Percentiles rank a stretch among this genome's conserved stretches.
phyloP scores from a whole-genome alignment of 2,113 vertebrate species.

The Vombatus ursinus region DNA sequence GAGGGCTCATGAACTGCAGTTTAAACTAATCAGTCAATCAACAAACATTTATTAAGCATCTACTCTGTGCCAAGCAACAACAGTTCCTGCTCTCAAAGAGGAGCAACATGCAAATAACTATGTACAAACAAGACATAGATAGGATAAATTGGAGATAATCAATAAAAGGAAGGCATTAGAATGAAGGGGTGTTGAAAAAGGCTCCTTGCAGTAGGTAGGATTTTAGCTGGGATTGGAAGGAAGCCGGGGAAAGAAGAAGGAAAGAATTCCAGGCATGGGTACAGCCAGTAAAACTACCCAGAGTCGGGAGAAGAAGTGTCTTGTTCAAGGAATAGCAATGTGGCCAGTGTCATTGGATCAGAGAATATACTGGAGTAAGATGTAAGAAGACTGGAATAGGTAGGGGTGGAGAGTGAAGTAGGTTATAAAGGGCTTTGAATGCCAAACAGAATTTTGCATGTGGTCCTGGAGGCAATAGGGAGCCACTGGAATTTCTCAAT shows the following conservation, averaged over 20 bases:
- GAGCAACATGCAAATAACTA: not conserved
- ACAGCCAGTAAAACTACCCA: not conserved
- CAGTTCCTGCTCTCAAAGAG: not conserved
- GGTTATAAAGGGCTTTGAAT: not conserved
- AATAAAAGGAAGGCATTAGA: not conserved
- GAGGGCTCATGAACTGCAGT: not conserved
- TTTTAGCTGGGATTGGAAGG: not conserved
- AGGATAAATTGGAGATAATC: not conserved
- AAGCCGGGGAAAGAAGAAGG: not conserved
- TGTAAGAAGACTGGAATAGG: not conserved
- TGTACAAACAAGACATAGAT: not conserved
- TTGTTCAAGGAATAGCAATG: not conserved
- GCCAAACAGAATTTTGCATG: not conserved
- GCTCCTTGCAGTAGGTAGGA: not conserved
- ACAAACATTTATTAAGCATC: not conserved
- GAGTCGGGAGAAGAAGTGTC: not conserved
- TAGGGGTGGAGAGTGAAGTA: not conserved
- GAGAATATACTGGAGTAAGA: not conserved
- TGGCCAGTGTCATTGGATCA: not conserved
- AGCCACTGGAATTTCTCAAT: not conserved
- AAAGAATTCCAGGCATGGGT: not conserved
- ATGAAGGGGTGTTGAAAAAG: not conserved
- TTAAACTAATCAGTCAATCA: not conserved
- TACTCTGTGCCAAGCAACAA: not conserved
- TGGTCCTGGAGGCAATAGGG: not conserved